phyloP scores from a whole-genome alignment of 2,797 vertebrate genomes.

The Cephalopachus bancanus region DNA sequence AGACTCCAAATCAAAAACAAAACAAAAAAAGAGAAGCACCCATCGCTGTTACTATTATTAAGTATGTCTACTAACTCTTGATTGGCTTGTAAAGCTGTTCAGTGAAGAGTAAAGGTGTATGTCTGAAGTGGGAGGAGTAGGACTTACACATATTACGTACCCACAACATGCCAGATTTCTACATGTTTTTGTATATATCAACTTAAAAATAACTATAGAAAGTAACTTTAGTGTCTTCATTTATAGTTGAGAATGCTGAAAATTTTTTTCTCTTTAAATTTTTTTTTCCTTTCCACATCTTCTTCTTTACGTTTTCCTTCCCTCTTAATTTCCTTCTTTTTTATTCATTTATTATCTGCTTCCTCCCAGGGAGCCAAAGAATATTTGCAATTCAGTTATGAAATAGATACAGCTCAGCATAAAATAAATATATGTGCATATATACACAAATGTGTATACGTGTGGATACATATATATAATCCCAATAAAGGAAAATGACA shows the following conservation, averaged over 20 bases:
- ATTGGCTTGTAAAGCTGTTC: neutral
- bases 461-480: neutral
- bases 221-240: neutral
- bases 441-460: neutral
- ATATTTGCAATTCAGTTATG: neutral
- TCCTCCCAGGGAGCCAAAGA: neutral
- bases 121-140: neutral
- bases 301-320: neutral
- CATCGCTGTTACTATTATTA: neutral
- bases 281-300: neutral
- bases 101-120: neutral
- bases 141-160: neutral
- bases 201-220: neutral
- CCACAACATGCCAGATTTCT: neutral
- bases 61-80: neutral
- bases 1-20: no score
- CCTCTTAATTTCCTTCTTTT: neutral
- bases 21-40: neutral
- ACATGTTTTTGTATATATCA: neutral
- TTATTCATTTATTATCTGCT: neutral
- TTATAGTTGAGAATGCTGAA: neutral
- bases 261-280: neutral
- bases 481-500: neutral
- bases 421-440: neutral
- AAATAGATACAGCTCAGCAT: conserved; percentile 41